Base-by-base conservation (phyloP, 30 jellyfish, hydroid and myxozoan species). In the Pseudorhiza aurosa region DNA sequence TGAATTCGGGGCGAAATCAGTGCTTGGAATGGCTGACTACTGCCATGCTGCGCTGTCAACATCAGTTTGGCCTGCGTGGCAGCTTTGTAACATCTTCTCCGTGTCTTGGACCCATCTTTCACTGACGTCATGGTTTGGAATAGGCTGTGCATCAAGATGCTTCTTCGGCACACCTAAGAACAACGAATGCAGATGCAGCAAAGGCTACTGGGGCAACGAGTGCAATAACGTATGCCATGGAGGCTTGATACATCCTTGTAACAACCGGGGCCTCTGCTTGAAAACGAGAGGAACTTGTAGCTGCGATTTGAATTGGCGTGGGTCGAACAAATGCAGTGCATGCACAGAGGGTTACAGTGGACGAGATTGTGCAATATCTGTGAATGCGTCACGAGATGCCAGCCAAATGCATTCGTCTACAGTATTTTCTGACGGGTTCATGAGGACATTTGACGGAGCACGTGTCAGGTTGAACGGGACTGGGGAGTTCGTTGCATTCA, bases 281-380 rank as follows among this genome's bases (percentile, higher is more conserved):
- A 32, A 25, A 8, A 9, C 85, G 17, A 65, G 53, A 29, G 92
- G 92, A 0, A 24, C 33, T 24, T 81, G 92, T 18, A 45, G 46
- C 30, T 81, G 92, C 67, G 15, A 56, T 15, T 8, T 65, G 4
- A 81, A 65, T 79, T 81, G 92, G 92, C 85, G 68, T n/a, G 92
- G 92, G 8, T 67, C 92, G 28, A 15, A 1, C 12, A n/a, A 2
- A 5, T 81, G 92, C 40, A 44, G 40, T 24, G 31, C 39, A 6
- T 81, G 92, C 70, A 5, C 92, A 1, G 25, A 39, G 2, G 92
- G 92, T 25, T 81, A 45, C 42, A 14, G 30, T 1, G 92, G 92
- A 15, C 31, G 9, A 5, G 92, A 81, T 32, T 81, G 92, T 43
- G 50, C 85, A 11, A 24, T 81, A 32, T 55, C 79, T 26, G 39